A percentile compares a stretch with the other conserved stretches of the same genome.
phyloP scores from a whole-genome alignment of 2,888 invertebrate genomes.

The Epistrophella euchroma region DNA sequence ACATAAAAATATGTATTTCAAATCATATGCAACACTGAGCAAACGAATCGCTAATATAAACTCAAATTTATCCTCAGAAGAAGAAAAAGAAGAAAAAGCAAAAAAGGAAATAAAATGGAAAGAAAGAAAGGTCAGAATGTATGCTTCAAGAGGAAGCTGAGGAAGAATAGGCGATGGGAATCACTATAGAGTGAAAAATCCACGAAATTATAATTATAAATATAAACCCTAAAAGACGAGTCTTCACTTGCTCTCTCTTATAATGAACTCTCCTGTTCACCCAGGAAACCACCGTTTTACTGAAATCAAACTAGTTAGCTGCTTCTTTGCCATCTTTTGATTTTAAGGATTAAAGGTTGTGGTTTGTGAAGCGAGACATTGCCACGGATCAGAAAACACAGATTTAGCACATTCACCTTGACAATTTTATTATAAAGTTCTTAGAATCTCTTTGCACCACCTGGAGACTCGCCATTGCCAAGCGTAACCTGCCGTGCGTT shows the following conservation, averaged over 20 bases:
- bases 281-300: conserved; percentile 1
- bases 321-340: conserved; percentile 12
- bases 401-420: conserved; percentile 48
- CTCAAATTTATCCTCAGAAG: conserved; percentile 39
- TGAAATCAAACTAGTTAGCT: conserved; percentile 36
- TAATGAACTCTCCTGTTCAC: conserved; percentile 14
- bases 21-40: conserved; percentile 67
- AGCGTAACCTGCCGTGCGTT: no score
- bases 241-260: not conserved
- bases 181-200: conserved; percentile 7
- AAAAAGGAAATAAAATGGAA: not conserved
- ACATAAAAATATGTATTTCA: conserved; percentile 47
- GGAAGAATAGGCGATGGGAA: not conserved
- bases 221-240: not conserved
- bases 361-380: conserved; percentile 37
- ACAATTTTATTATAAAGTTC: conserved; percentile 60
- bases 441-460: conserved; percentile 9
- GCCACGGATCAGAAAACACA: conserved; percentile 19
- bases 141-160: no score
- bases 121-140: conserved; percentile 15
- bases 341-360: conserved; percentile 28
- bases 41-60: conserved; percentile 55
- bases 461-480: not conserved
- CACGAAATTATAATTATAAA: conserved; percentile 25
- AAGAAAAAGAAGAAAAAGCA: not conserved